Evolutionary conservation across 2,888 invertebrate genomes (phyloP), one percentile per base, ranked within the genome.

Genomic region (Cotesia congregata): DNA sequence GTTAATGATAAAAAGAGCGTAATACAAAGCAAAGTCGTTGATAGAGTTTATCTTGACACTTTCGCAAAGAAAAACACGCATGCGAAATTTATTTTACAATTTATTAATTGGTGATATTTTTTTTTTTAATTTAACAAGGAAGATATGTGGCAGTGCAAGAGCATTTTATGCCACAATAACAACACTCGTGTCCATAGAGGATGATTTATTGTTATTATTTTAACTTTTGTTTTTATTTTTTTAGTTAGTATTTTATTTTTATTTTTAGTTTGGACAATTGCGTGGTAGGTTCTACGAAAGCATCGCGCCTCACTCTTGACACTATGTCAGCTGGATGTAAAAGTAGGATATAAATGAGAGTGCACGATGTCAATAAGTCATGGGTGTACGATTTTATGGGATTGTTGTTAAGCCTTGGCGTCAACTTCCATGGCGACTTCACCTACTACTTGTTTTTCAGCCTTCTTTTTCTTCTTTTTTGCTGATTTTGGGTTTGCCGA

Each of bases 381-480:
- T 84, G 82, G 79, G 69, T 72, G 74, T 78, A 74, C 76, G 76
- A 71, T 76, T 15, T 40, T 71, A 67, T 60, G 17, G 30, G 50
- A 30, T 74, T 80, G 77, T 80, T 84, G 87, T 88, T 88, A 88
- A 86, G 88, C 89, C 84, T 87, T 91, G 77, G 91, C 92, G 86
- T 92, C 92, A 30, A 91, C 92, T 88, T 92, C 92, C 91, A 92
- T 91, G n/a, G 92, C 90, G 82, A 87, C 86, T 80, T 92, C 91
- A 75, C 87, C 87, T 82, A 91, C 90, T 73, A 91, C 90, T 80
- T 50, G 50, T 50, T 93, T 93, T 82, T 93, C 93, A 81, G 94
- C 94, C 93, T 95, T 95, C 94, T 96, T 96, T 93, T 96, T 96
- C 93, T 96, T 97, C 92, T 95, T 95, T 91, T 97, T 97, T 84